phyloP scores from a whole-genome alignment of 2,888 invertebrate genomes.

The Sericinus montela region DNA sequence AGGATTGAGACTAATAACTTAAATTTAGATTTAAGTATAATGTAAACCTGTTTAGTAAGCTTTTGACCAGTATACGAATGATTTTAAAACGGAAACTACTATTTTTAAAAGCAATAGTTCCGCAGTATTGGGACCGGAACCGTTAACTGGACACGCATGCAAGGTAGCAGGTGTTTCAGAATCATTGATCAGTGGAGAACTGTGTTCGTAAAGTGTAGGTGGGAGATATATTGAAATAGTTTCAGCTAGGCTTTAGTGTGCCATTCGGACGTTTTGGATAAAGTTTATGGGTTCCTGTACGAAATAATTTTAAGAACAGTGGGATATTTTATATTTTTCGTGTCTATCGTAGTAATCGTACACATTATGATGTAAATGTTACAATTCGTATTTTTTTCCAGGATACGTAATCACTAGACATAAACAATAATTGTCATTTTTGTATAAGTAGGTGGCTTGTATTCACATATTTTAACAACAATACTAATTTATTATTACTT shows the following conservation, averaged over 20 bases:
- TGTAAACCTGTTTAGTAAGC: no score
- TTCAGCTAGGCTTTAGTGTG: conserved; percentile 19
- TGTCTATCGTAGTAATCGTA: no score
- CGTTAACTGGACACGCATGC: conserved; percentile 21
- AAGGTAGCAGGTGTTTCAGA: conserved; percentile 21
- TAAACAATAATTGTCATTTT: no score
- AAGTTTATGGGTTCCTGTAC: conserved; percentile 9
- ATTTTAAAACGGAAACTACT: conserved; percentile 11
- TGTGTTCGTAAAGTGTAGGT: conserved; percentile 20
- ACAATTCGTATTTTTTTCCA: no score
- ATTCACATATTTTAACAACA: no score
- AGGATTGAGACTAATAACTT: no score
- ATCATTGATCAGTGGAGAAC: conserved; percentile 22
- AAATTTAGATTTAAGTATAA: no score
- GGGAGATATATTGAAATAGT: conserved; percentile 22
- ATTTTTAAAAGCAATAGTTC: conserved; percentile 18
- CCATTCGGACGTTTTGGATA: conserved; percentile 16
- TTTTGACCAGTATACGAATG: conserved; percentile 3
- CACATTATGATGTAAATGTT: no score
- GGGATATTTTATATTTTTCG: neutral
- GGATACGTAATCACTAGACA: no score
- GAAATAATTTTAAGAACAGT: conserved; percentile 5
- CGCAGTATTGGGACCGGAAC: conserved; percentile 17
- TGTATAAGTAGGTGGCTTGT: no score
- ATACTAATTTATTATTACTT: no score